Percentiles rank a stretch among this genome's conserved stretches.
These are phyloP conservation scores for Diprion similis DNA, from an alignment of 1,140 invertebrate genomes.

Conservation along the genomic window DNA sequence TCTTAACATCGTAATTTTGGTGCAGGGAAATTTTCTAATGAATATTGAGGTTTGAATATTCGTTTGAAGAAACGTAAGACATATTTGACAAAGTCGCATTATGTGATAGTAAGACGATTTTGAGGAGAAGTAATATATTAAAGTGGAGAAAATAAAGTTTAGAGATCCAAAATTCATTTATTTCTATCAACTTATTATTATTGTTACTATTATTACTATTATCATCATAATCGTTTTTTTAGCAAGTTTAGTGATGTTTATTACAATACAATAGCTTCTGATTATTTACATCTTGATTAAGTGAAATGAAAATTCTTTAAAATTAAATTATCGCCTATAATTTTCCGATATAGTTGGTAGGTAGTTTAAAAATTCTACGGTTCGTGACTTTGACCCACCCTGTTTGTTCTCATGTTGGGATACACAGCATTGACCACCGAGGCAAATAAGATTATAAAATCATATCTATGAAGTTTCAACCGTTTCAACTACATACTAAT, in stretches of 20 bases:
- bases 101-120: too few species aligned
- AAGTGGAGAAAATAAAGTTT: not conserved
- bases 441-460: too few species aligned
- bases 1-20: too few species aligned
- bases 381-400: not conserved
- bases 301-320: not conserved
- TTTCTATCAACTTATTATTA: not conserved
- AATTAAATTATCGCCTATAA: not conserved
- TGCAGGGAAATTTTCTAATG: too few species aligned
- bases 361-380: not conserved
- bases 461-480: too few species aligned
- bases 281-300: not conserved
- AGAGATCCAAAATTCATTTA: constrained; percentile 6
- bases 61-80: too few species aligned
- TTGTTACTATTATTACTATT: not conserved
- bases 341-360: not conserved
- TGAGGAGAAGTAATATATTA: not conserved
- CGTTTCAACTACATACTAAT: too few species aligned
- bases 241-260: not conserved
- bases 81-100: too few species aligned
- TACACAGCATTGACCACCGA: too few species aligned
- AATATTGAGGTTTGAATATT: too few species aligned
- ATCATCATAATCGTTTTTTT: not conserved
- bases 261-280: not conserved
- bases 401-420: too few species aligned